Evolutionary conservation across 2,797 vertebrate genomes (phyloP).

Genomic region (Macropus fuliginosus): DNA sequence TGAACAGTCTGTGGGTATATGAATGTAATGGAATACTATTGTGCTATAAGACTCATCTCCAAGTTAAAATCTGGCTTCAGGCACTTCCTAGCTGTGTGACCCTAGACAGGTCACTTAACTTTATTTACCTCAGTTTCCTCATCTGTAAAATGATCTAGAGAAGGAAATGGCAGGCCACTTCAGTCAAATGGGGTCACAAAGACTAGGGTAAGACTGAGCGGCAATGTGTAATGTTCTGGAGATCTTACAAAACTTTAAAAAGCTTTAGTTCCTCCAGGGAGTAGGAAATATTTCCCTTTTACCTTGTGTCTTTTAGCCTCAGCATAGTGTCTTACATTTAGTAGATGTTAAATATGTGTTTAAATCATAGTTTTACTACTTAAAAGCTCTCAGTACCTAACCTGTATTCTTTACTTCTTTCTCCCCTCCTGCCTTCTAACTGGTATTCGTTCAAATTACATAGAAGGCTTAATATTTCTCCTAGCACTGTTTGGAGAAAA

Average conservation of each 20-base stretch:
- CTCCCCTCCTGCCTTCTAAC: background rate
- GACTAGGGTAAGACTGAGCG: background rate
- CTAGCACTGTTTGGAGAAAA: background rate
- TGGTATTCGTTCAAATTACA: background rate
- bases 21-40: background rate
- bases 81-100: background rate
- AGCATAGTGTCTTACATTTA: background rate
- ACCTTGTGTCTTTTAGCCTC: background rate
- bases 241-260: background rate
- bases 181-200: background rate
- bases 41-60: background rate
- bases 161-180: too few relatives aligned
- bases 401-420: background rate
- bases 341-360: background rate
- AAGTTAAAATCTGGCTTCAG: background rate
- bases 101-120: background rate
- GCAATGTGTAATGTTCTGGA: background rate
- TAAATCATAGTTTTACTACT: background rate
- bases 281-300: background rate
- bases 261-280: background rate
- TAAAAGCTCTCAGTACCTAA: background rate
- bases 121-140: background rate
- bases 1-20: background rate
- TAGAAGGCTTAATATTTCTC: background rate
- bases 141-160: background rate